Evolutionary conservation across 1,140 invertebrate species (phyloP).

Genomic region (Penaeus indicus): DNA sequence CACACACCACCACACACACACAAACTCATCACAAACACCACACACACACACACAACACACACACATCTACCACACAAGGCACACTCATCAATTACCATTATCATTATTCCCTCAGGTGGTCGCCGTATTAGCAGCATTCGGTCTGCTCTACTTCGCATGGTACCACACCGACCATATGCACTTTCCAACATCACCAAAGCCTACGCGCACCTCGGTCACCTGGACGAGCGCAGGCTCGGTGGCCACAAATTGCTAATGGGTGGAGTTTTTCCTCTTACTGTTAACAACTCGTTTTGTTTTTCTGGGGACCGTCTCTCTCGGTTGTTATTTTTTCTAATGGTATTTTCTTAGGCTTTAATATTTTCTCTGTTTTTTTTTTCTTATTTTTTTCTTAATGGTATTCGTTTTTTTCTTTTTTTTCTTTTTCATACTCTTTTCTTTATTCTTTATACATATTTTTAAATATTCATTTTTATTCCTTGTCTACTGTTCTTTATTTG

Average conservation of each 20-base stretch:
- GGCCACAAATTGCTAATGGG: conserved; percentile 74
- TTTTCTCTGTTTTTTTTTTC: too few species aligned
- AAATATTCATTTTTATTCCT: background rate
- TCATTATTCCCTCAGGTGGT: conserved; percentile 46
- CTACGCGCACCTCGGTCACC: conserved; percentile 74
- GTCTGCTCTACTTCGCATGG: conserved; percentile 71
- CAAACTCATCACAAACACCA: too few species aligned
- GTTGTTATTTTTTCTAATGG: too few species aligned
- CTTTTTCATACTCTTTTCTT: background rate
- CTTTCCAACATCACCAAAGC: conserved; percentile 73
- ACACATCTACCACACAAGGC: too few species aligned
- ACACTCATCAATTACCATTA: background rate
- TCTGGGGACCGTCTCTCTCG: background rate
- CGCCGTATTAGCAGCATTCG: conserved; percentile 58
- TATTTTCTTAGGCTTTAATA: background rate
- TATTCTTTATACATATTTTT: background rate
- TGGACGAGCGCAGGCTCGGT: conserved; percentile 74
- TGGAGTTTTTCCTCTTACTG: conserved; percentile 59
- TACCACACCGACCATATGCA: conserved; percentile 75
- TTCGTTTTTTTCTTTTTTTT: background rate
- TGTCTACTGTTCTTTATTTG: background rate
- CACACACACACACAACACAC: too few species aligned
- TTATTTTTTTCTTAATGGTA: background rate
- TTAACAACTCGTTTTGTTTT: background rate
- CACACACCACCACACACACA: too few species aligned